A percentile compares a stretch with the other conserved stretches of the same genome.
phyloP scores from a whole-genome alignment of 2,797 vertebrate species.

The Melanotaenia maccullochi region DNA sequence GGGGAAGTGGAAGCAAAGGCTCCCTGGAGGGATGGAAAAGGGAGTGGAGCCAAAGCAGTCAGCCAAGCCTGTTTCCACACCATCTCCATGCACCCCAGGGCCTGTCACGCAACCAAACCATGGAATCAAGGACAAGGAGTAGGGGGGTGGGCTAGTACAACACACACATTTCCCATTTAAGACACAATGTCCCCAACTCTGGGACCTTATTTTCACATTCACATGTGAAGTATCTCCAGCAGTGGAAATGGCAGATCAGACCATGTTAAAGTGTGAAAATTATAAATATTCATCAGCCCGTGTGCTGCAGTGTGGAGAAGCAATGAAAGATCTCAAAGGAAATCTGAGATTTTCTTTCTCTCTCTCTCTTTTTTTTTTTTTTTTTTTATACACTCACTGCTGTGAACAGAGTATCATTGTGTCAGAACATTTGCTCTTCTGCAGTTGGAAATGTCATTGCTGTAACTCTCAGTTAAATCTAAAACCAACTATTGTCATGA shows the following conservation, averaged over 20 bases:
- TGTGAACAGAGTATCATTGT: slow-evolving; percentile 43
- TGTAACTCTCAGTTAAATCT: slow-evolving; percentile 58
- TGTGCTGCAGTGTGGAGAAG: slow-evolving; percentile 52
- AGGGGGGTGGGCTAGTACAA: slow-evolving; percentile 26
- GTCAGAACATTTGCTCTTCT: slow-evolving; percentile 55
- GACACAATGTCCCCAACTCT: slow-evolving; percentile 32
- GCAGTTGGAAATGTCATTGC: slow-evolving; percentile 39
- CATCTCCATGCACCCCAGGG: slow-evolving; percentile 41
- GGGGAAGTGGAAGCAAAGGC: slow-evolving; percentile 42
- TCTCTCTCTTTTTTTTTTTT: slow-evolving; percentile 18
- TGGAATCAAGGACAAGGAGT: slow-evolving; percentile 63
- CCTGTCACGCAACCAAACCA: slow-evolving; percentile 58
- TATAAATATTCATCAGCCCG: slow-evolving; percentile 74
- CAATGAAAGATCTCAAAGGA: slow-evolving; percentile 55
- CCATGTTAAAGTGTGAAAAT: slow-evolving; percentile 63
- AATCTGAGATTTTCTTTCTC: slow-evolving; percentile 42
- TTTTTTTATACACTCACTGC: slow-evolving; percentile 9
- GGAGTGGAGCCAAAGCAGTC: slow-evolving; percentile 54
- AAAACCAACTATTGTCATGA: slow-evolving; percentile 28
- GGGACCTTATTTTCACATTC: slow-evolving; percentile 49
- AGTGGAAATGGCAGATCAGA: slow-evolving; percentile 58
- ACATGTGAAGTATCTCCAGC: slow-evolving; percentile 47
- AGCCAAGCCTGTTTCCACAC: slow-evolving; percentile 73
- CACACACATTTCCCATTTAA: slow-evolving; percentile 35
- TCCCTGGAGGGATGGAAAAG: slow-evolving; percentile 58